Evolutionary conservation across 2,888 invertebrate genomes (phyloP).

Genomic region (Lissocephala sabroskyi): DNA sequence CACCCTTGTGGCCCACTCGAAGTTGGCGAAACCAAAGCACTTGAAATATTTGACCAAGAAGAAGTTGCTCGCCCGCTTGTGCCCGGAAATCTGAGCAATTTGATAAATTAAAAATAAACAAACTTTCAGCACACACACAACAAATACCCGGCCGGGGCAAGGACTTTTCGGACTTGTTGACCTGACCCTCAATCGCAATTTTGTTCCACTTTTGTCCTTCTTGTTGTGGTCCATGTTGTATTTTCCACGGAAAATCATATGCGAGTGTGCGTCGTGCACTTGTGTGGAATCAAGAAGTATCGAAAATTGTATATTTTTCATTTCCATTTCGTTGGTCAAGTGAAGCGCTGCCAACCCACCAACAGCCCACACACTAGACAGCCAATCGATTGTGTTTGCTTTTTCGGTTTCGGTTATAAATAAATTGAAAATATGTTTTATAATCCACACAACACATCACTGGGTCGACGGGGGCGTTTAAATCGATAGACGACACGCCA

Average conservation of each 20-base stretch:
- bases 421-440: not conserved
- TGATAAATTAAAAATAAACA: constrained; percentile 6
- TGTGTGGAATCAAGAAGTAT: no score
- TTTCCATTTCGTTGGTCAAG: not conserved
- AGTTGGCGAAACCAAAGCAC: no score
- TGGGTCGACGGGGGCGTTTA: no score
- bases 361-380: no score
- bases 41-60: not conserved
- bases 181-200: not conserved
- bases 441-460: no score
- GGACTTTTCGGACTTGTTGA: not conserved
- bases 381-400: not conserved
- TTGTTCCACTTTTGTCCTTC: not conserved
- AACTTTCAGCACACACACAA: not conserved
- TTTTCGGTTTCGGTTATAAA: no score
- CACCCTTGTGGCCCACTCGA: not conserved
- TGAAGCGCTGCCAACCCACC: no score
- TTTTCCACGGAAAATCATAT: no score
- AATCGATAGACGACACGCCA: no score
- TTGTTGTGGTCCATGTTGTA: not conserved
- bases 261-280: no score
- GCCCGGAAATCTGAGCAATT: not conserved
- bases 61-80: not conserved
- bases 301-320: not conserved
- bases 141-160: not conserved